Percentiles rank a stretch among this genome's conserved stretches.
These are phyloP conservation scores for Okamejei kenojei DNA, from an alignment of 2,797 vertebrate species.

Conservation along the genomic window DNA sequence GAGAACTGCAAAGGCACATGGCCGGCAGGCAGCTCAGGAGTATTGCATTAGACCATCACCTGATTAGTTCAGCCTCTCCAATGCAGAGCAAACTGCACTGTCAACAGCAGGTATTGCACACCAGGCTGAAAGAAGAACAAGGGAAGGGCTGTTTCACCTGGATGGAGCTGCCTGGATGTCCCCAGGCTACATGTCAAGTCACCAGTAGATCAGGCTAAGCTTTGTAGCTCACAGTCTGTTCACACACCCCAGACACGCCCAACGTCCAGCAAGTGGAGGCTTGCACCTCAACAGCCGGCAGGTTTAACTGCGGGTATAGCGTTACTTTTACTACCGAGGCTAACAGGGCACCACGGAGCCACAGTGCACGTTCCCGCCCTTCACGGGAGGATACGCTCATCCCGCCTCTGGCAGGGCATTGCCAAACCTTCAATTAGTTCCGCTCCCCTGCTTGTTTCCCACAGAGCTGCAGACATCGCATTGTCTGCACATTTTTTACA, in stretches of 20 bases:
- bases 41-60: no score
- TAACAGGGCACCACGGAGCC: neutral
- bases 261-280: neutral
- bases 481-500: no score
- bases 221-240: neutral
- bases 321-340: neutral
- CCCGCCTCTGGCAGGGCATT: neutral
- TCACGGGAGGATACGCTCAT: neutral
- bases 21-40: no score
- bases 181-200: neutral
- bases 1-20: no score
- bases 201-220: neutral
- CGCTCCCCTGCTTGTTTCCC: no score
- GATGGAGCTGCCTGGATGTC: neutral
- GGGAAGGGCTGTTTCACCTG: neutral
- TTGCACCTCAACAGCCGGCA: neutral
- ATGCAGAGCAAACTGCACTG: no score
- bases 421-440: no score
- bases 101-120: no score
- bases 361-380: neutral
- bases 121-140: no score
- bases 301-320: neutral
- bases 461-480: no score
- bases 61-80: no score
- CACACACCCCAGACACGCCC: neutral